Conservation (phyloP, 2,888 invertebrate species). For the Sminthurinus aureus region DNA sequence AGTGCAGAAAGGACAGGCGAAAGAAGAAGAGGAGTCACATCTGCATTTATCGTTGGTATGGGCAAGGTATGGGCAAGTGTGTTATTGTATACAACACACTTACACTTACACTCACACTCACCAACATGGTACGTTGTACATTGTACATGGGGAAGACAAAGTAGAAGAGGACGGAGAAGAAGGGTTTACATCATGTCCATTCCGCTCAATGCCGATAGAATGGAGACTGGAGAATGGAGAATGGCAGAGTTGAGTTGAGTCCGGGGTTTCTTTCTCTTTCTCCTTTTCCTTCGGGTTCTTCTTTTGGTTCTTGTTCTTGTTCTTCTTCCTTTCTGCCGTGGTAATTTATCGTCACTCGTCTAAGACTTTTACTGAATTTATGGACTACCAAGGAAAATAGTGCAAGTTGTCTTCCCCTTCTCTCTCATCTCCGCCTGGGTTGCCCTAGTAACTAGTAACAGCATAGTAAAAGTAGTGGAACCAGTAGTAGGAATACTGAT, state of each 20-base stretch:
- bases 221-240: neutral
- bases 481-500: no score
- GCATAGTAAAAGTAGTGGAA: no score
- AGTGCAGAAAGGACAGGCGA: neutral
- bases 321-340: neutral
- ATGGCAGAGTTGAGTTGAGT: neutral
- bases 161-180: neutral
- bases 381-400: conserved; percentile 35
- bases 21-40: conserved; percentile 28
- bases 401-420: neutral
- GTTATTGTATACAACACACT: neutral
- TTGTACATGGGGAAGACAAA: conserved; percentile 2
- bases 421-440: no score
- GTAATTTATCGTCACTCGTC: conserved; percentile 43
- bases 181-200: conserved; percentile 32
- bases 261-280: conserved; percentile 2
- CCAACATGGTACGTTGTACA: no score
- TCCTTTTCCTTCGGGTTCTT: neutral
- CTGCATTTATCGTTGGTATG: conserved; percentile 21
- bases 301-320: neutral
- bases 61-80: neutral
- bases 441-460: no score
- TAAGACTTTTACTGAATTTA: conserved; percentile 39
- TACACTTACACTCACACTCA: no score
- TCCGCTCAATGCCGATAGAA: neutral